Conservation (phyloP, 2,113 vertebrate species). For the Circaetus gallicus region DNA sequence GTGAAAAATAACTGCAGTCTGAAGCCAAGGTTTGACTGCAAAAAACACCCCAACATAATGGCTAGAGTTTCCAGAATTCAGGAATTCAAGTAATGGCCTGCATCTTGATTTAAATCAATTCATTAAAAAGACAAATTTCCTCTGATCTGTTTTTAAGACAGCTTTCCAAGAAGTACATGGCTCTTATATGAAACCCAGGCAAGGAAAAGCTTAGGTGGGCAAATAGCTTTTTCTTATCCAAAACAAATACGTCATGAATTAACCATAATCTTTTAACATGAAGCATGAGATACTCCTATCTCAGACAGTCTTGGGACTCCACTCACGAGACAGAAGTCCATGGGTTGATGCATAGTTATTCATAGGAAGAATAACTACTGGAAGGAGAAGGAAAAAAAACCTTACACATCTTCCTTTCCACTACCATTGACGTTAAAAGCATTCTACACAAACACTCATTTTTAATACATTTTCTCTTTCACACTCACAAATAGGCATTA, state of each 20-base stretch:
- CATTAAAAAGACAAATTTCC: neutral
- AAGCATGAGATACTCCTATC: neutral
- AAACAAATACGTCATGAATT: neutral
- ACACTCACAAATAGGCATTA: neutral
- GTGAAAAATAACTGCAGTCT: slow-evolving; percentile 43
- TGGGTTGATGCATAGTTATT: neutral
- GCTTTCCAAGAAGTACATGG: neutral
- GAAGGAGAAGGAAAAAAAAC: neutral
- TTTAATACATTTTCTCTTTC: neutral
- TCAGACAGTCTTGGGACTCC: neutral
- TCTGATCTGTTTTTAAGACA: neutral
- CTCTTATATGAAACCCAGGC: neutral
- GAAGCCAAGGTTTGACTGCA: slow-evolving; percentile 24
- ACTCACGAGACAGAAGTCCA: neutral
- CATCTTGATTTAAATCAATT: neutral
- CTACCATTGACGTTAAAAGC: neutral
- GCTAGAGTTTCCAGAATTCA: neutral
- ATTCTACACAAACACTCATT: neutral
- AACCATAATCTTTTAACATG: neutral
- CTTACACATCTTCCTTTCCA: neutral
- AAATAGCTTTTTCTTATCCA: slow-evolving; percentile 1
- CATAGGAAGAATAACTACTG: neutral
- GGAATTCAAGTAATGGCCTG: neutral
- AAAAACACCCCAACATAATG: neutral
- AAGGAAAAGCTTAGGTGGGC: neutral